phyloP scores from a whole-genome alignment of 2,113 vertebrate genomes.

The Bombycilla garrulus region DNA sequence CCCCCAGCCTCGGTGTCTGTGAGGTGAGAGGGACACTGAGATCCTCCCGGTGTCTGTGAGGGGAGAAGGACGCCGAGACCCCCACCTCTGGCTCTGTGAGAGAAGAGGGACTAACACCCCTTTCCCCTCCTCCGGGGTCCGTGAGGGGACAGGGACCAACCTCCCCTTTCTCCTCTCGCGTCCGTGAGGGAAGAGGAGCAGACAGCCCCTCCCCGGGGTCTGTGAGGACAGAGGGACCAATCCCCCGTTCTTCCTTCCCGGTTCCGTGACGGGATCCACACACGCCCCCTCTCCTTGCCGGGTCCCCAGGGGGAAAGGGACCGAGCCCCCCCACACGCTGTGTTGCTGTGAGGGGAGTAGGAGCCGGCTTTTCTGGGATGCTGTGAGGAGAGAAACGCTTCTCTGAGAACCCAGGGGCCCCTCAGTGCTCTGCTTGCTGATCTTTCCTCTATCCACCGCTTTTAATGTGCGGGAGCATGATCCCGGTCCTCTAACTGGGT shows the following conservation, averaged over 20 bases:
- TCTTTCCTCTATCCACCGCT: background rate
- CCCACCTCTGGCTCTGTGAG: background rate
- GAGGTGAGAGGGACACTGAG: background rate
- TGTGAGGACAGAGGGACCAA: background rate
- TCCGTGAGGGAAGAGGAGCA: background rate
- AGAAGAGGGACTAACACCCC: background rate
- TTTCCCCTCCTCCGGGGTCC: background rate
- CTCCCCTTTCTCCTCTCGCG: too few relatives aligned
- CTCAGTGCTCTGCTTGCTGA: background rate
- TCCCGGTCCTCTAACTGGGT: background rate
- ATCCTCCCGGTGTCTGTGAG: background rate
- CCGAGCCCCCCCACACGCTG: accelerated
- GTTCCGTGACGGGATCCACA: background rate
- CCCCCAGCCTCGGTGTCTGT: too few relatives aligned
- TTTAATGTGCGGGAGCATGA: background rate
- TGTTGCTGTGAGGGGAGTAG: background rate
- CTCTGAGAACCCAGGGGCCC: background rate
- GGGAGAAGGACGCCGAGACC: background rate
- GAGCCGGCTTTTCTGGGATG: background rate
- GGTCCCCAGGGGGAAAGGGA: background rate
- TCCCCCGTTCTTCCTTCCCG: accelerated
- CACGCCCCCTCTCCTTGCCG: too few relatives aligned
- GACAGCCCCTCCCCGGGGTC: background rate
- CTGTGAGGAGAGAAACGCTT: background rate
- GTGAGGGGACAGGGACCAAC: background rate